Base-by-base conservation (phyloP, 2,113 vertebrate species). In the Chamaetylas fuelleborni region DNA sequence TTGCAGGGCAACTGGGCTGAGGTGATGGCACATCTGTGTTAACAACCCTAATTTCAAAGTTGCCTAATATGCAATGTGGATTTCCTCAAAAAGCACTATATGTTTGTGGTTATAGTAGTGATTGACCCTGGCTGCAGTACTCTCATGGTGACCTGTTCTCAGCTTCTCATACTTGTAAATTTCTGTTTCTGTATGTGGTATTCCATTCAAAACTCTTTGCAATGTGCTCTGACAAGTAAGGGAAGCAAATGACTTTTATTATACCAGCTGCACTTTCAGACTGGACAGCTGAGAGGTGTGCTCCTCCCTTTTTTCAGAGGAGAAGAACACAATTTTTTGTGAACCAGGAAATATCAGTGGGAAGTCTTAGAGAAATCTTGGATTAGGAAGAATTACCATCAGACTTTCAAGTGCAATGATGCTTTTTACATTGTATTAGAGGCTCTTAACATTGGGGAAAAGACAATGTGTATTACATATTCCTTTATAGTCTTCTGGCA, bases 41-140 rank as follows among this genome's bases (percentile, higher is more conserved):
- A 60, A 51, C 1, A 9, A 38, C 19, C 28, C 11, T 31, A 11
- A 82, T 65, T 90, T 72, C 16, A 76, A 43, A 76, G 69, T 40
- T 64, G 33, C n/a, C 36, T 24, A 43, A 15, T 48, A 26, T 0
- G 0, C 34, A 53, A 38, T 2, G 42, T 8, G 11, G 9, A 58
- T 53, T 86, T 87, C 60, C 81, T 45, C 25, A 34, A 33, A 90
- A 92, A 92, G 33, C 19, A 19, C 12, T 53, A 38, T 29, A 14
- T 69, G 5, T 60, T 81, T 43, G 19, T 33, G 77, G 38, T 67
- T 92, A 58, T 22, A 26, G 56, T 81, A 81, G 8, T 2, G 4
- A 40, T 15, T 11, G 11, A 54, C 38, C 13, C 13, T 15, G 53
- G 17, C 53, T 76, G 29, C 36, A 56, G 9, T 20, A 20, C 1